Base-by-base conservation (phyloP, 2,113 vertebrate species). In the Bubalus kerabau region DNA sequence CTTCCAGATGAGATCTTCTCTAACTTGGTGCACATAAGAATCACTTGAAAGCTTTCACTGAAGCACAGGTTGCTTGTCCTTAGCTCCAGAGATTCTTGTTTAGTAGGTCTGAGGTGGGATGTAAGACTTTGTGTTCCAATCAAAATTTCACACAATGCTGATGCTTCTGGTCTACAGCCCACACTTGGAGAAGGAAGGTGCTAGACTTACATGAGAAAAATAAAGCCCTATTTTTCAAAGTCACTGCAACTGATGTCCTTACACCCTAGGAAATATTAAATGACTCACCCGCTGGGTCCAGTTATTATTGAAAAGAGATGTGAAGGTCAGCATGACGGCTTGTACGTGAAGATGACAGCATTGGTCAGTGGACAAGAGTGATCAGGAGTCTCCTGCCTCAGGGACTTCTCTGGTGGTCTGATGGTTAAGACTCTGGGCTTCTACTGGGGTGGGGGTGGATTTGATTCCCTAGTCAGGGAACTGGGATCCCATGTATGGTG, bases 371-470 rank as follows among this genome's bases (percentile, higher is more conserved):
- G 56, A 19, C 46, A n/a, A 54, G 40, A 46, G 52, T 2, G 8
- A 8, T 26, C 71, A 60, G 32, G n/a, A 84, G 16, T 17, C 17
- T 15, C 28, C 48, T 43, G 9, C 36, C 46, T 14, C 4, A 5
- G 67, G 50, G 3, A 80, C 46, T 50, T 32, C 28, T 14, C 15
- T 50, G 28, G 28, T 50, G 76, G 46, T 50, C 76, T 46, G 15
- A 48, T 50, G 76, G 76, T 32, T 80, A 80, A 30, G 46, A 80
- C 46, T 80, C 46, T 80, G 78, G 46, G 28, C 16, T 80, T 80
- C 46, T 30, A 11, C 26, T 17, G 15, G 4, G 28, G 78, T 1
- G 19, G 9, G 67, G 10, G 1, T 0, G 46, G 16, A 16, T 80
- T 80, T 28, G 7, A 32, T 50, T 50, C 78, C 26, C 43, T 80